Conservation (phyloP, 2,888 invertebrate species). For the Papilio elwesi region DNA sequence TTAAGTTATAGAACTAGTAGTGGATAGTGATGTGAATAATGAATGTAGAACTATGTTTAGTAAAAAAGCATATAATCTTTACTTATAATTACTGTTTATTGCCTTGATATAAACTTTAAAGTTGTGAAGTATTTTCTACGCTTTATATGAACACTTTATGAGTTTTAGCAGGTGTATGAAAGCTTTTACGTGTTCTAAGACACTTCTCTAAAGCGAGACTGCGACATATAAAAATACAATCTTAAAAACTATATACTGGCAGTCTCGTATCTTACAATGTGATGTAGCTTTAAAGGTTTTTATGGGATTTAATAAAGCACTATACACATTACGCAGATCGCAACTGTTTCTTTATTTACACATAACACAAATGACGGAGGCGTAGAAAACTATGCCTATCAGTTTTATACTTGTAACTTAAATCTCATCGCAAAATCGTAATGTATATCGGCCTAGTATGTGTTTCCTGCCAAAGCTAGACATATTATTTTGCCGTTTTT, state of each 20-base stretch:
- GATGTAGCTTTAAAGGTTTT: slow-evolving; percentile 57
- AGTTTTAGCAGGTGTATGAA: slow-evolving; percentile 54
- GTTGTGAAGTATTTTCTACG: slow-evolving; percentile 4
- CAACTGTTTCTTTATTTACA: slow-evolving; percentile 42
- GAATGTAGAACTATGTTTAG: too few relatives aligned
- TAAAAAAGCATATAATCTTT: too few relatives aligned
- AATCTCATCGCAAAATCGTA: too few relatives aligned
- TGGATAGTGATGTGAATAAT: too few relatives aligned
- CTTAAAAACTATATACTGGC: slow-evolving; percentile 62
- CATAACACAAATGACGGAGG: too few relatives aligned
- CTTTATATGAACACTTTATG: slow-evolving; percentile 37
- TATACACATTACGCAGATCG: slow-evolving; percentile 45
- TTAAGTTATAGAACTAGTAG: too few relatives aligned
- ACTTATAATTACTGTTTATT: background rate
- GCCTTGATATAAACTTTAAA: slow-evolving; percentile 4
- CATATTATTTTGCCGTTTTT: too few relatives aligned
- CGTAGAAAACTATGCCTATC: too few relatives aligned
- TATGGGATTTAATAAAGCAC: slow-evolving; percentile 59
- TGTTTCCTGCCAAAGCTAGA: too few relatives aligned
- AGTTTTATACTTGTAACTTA: too few relatives aligned
- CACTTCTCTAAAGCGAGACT: slow-evolving; percentile 60
- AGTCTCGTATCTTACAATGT: slow-evolving; percentile 51
- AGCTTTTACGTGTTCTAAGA: slow-evolving; percentile 59
- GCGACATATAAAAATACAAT: slow-evolving; percentile 60
- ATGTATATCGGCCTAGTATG: too few relatives aligned